phyloP scores from a whole-genome alignment of 2,888 invertebrate species.

The Perizoma affinitatum region DNA sequence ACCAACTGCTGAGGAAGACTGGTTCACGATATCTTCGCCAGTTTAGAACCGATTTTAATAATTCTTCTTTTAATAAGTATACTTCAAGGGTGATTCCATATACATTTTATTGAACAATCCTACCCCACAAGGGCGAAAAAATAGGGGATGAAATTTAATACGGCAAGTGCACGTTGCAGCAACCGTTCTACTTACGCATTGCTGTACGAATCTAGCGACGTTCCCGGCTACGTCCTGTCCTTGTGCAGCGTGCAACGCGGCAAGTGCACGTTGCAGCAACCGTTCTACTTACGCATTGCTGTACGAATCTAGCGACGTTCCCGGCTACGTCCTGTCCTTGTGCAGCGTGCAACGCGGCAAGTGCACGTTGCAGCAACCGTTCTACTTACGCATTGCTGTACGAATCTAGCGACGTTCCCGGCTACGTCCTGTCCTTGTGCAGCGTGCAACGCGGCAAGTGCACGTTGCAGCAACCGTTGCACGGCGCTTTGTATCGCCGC shows the following conservation, averaged over 20 bases:
- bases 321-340: constrained; percentile 37
- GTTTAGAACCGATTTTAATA: too few relatives aligned
- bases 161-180: not conserved
- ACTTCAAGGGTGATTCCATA: too few relatives aligned
- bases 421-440: constrained; percentile 32
- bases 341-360: constrained; percentile 27
- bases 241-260: constrained; percentile 28
- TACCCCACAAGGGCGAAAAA: too few relatives aligned
- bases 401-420: not conserved
- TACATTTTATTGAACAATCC: too few relatives aligned
- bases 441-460: constrained; percentile 28
- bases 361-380: constrained; percentile 31
- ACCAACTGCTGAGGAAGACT: too few relatives aligned
- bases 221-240: constrained; percentile 40
- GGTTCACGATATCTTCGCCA: too few relatives aligned
- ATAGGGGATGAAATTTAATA: too few relatives aligned
- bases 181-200: constrained; percentile 55
- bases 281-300: constrained; percentile 57
- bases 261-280: too few relatives aligned
- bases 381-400: constrained; percentile 18
- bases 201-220: constrained; percentile 46
- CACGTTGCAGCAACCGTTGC: constrained; percentile 27
- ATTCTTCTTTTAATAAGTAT: too few relatives aligned
- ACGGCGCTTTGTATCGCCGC: constrained; percentile 24
- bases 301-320: constrained; percentile 45